Conservation (phyloP, 2,797 vertebrate genomes). For the Mus spretus region DNA sequence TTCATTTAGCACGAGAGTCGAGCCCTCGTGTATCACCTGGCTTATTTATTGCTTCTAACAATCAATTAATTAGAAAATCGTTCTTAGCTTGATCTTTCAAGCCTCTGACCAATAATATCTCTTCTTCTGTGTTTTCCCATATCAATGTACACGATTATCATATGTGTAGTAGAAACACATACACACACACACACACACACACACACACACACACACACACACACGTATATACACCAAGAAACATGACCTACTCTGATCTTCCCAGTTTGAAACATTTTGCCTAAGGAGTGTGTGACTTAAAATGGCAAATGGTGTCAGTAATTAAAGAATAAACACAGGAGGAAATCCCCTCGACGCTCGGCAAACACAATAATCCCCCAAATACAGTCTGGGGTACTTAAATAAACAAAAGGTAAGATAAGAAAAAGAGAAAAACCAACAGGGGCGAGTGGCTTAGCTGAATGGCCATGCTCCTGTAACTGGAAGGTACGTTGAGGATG, state of each 20-base stretch:
- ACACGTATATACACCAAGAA: background rate
- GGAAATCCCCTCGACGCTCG: slow-evolving; percentile 35
- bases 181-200: too few relatives aligned
- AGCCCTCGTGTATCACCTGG: background rate
- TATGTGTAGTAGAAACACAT: background rate
- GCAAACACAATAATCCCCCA: slow-evolving; percentile 39
- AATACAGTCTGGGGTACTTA: slow-evolving; percentile 12
- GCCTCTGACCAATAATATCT: slow-evolving; percentile 6
- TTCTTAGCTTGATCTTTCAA: slow-evolving; percentile 11
- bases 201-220: background rate
- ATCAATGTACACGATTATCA: background rate
- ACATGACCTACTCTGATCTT: background rate
- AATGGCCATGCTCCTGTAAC: background rate
- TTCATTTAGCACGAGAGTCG: background rate
- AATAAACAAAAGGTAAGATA: slow-evolving; percentile 46
- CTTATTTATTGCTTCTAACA: slow-evolving; percentile 44
- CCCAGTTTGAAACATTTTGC: slow-evolving; percentile 16
- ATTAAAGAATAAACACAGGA: slow-evolving; percentile 60
- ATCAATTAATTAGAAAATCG: background rate
- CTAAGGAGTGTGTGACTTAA: slow-evolving; percentile 11
- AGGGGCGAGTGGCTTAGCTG: background rate
- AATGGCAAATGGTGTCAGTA: slow-evolving; percentile 47
- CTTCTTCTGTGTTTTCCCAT: slow-evolving; percentile 50
- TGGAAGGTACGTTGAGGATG: background rate
- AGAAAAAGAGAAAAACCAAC: slow-evolving; percentile 25